Percentiles rank a stretch among this genome's conserved stretches.
These are phyloP conservation scores for Ochotona curzoniae DNA, from an alignment of 2,113 vertebrate genomes.

Conservation along the genomic window DNA sequence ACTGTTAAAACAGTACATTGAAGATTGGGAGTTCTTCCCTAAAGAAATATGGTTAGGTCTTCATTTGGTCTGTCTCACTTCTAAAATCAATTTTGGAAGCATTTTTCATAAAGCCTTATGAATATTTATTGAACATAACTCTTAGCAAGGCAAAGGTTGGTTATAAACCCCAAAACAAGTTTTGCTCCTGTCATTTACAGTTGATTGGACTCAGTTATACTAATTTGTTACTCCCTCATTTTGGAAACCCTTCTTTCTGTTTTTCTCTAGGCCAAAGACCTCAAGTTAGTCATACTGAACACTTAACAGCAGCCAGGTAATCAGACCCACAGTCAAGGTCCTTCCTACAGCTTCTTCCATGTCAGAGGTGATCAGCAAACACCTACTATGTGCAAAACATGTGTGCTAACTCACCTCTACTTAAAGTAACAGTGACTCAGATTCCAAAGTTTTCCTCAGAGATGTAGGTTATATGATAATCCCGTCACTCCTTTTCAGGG, in stretches of 20 bases:
- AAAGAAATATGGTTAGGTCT: not conserved
- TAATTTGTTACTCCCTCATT: not conserved
- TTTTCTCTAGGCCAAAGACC: not conserved
- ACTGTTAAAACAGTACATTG: not conserved
- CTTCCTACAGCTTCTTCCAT: not conserved
- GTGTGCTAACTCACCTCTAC: not conserved
- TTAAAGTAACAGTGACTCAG: not conserved
- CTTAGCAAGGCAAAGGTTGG: not conserved
- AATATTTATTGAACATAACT: not conserved
- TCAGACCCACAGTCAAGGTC: not conserved
- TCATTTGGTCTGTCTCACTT: not conserved
- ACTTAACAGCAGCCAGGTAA: not conserved
- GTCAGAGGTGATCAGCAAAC: not conserved
- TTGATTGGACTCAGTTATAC: not conserved
- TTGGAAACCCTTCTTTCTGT: not conserved
- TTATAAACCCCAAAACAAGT: not conserved
- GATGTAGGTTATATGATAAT: not conserved
- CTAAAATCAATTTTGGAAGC: not conserved
- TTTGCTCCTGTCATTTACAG: not conserved
- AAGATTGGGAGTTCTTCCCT: not conserved
- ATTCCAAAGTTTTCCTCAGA: not conserved
- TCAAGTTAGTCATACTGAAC: not conserved
- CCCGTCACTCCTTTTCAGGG: not conserved
- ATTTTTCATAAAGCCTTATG: not conserved
- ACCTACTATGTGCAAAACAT: not conserved